phyloP scores from a whole-genome alignment of 2,113 vertebrate genomes.

The Perca flavescens region DNA sequence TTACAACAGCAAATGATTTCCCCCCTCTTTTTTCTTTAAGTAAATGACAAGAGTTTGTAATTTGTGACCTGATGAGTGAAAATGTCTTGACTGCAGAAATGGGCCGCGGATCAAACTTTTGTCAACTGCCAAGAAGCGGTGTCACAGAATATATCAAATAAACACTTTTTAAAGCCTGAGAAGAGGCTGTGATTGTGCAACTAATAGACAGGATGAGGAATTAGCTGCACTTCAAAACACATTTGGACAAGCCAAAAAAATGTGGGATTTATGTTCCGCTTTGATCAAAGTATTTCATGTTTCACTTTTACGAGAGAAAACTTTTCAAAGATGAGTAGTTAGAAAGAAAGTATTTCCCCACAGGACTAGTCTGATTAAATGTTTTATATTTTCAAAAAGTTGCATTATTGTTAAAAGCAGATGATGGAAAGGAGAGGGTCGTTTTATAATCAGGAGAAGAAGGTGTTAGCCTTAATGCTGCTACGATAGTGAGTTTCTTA shows the following conservation, averaged over 20 bases:
- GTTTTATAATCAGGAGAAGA: neutral
- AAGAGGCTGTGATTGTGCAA: neutral
- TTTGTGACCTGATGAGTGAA: neutral
- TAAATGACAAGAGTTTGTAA: neutral
- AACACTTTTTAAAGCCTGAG: neutral
- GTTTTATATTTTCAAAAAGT: neutral
- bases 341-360: no score
- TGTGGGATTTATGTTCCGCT: neutral
- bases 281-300: neutral
- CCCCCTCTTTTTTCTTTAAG: no score
- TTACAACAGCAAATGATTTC: neutral
- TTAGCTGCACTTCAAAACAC: neutral
- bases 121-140: neutral
- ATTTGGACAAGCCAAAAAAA: constrained; percentile 3
- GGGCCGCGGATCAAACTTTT: neutral
- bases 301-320: neutral
- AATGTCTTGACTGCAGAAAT: neutral
- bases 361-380: neutral
- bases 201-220: neutral
- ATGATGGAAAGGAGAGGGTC: neutral
- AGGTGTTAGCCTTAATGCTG: neutral
- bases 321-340: neutral
- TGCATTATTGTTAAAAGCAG: constrained; percentile 10
- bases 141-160: neutral
- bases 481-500: neutral